Conservation (phyloP, 2,888 invertebrate genomes). For the Amphipoea lucens region DNA sequence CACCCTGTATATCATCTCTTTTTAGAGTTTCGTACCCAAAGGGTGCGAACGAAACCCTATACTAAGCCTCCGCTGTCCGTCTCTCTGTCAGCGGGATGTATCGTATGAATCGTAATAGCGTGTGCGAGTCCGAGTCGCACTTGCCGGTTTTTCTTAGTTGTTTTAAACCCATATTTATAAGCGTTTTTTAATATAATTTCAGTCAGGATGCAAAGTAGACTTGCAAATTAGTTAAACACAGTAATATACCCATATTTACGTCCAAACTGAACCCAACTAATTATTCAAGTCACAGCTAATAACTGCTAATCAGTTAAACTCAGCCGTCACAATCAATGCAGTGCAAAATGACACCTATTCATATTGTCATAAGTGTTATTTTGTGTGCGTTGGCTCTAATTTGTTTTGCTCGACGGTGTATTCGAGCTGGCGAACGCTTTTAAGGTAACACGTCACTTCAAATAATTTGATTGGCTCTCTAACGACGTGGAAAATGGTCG, state of each 20-base stretch:
- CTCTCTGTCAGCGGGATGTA: background rate
- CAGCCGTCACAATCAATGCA: background rate
- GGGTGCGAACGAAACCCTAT: background rate
- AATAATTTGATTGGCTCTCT: constrained; percentile 38
- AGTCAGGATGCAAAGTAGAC: background rate
- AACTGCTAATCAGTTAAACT: constrained; percentile 48
- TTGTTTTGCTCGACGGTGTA: constrained; percentile 38
- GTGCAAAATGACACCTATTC: constrained; percentile 21
- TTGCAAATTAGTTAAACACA: constrained; percentile 21
- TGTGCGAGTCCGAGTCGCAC: background rate
- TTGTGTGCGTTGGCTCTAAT: background rate
- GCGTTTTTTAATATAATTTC: background rate
- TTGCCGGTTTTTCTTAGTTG: background rate
- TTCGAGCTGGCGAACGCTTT: constrained; percentile 19
- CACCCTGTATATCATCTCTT: background rate
- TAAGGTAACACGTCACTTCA: constrained; percentile 23
- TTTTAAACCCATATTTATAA: background rate
- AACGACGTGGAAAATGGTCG: constrained; percentile 21
- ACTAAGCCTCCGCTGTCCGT: background rate
- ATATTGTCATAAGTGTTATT: background rate
- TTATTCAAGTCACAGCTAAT: constrained; percentile 42
- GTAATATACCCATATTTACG: background rate
- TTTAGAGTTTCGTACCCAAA: background rate
- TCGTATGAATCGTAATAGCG: background rate
- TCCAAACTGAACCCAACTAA: constrained; percentile 17